A percentile compares a stretch with the other conserved stretches of the same genome.
Evolutionary conservation across 2,113 vertebrate genomes (phyloP).

Genomic region (Passer domesticus): DNA sequence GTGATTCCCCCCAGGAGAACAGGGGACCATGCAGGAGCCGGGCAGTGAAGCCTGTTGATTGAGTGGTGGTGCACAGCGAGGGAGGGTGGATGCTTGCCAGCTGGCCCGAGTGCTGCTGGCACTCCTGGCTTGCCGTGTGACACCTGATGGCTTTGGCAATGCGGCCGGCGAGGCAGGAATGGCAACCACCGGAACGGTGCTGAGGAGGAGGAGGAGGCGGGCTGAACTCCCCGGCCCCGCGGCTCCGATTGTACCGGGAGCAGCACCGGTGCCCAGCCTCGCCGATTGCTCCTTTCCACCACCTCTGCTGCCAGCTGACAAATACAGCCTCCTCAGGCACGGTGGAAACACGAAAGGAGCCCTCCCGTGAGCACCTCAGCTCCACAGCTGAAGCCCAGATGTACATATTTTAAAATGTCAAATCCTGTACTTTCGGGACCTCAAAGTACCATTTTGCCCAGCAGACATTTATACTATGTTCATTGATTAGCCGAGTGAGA

Average conservation of each 20-base stretch:
- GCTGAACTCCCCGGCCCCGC: not conserved
- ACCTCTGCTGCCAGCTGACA: not conserved
- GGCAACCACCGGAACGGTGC: not conserved
- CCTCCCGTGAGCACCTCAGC: not conserved
- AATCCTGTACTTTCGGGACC: conserved; percentile 24
- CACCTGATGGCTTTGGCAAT: not conserved
- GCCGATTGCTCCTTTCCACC: not conserved
- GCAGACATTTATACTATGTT: conserved; percentile 40
- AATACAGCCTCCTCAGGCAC: not conserved
- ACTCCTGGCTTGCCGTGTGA: not conserved
- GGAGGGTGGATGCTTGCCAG: not conserved
- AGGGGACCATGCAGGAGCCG: not conserved
- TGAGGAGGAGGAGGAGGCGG: not conserved
- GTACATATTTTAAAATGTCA: not conserved
- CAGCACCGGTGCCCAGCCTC: not conserved
- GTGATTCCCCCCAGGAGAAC: not conserved
- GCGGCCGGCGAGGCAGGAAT: not conserved
- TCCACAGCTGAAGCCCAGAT: not conserved
- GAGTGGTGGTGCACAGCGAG: not conserved
- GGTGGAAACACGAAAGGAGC: not conserved
- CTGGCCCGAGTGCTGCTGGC: not conserved
- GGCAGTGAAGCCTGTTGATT: not conserved
- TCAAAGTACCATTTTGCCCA: conserved; percentile 43
- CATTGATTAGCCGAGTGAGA: conserved; percentile 52
- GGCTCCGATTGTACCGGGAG: not conserved